phyloP scores from a whole-genome alignment of 2,113 vertebrate genomes.

The Dipodomys spectabilis region DNA sequence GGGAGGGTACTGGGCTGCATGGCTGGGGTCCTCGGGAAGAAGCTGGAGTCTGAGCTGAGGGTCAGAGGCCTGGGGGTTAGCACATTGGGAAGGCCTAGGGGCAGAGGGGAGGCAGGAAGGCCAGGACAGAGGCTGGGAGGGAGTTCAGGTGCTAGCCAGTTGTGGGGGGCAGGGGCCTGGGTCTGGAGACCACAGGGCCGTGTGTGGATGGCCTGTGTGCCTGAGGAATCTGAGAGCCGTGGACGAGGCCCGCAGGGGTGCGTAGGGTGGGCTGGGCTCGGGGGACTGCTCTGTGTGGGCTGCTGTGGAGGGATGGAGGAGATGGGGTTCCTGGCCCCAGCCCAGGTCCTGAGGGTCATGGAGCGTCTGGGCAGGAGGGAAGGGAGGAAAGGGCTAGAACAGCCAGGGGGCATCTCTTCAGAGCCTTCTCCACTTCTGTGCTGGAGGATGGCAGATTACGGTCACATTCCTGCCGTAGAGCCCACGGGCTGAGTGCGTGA shows the following conservation, averaged over 20 bases:
- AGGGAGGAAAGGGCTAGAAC: no score
- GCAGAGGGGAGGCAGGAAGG: not conserved
- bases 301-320: not conserved
- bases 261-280: not conserved
- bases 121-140: not conserved
- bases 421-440: not conserved
- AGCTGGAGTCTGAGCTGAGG: not conserved
- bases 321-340: not conserved
- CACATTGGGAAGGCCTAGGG: not conserved
- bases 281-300: not conserved
- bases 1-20: not conserved
- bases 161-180: no score
- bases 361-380: rapidly evolving
- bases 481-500: not conserved
- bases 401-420: not conserved
- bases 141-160: not conserved
- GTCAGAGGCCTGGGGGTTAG: not conserved
- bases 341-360: not conserved
- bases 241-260: not conserved
- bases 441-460: not conserved
- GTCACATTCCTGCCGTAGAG: not conserved
- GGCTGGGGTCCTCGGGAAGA: not conserved
- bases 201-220: not conserved
- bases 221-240: not conserved
- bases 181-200: not conserved